phyloP scores from a whole-genome alignment of 2,113 vertebrate species.

The Cavia porcellus region DNA sequence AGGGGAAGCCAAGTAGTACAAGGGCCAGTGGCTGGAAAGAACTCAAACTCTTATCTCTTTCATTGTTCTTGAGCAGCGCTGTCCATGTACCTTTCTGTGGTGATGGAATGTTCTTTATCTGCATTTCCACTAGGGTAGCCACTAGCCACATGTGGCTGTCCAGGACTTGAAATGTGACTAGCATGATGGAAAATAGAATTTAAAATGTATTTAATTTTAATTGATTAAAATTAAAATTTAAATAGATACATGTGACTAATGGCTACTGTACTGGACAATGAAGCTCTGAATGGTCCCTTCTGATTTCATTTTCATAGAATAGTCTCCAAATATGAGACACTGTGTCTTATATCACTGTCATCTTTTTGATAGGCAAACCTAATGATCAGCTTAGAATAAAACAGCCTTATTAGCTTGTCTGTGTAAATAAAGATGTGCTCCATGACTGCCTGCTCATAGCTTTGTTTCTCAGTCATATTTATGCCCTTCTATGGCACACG shows the following conservation, averaged over 20 bases:
- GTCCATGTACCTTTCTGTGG: neutral
- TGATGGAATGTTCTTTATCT: neutral
- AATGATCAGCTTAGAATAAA: slow-evolving; percentile 70
- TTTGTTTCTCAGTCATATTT: slow-evolving; percentile 37
- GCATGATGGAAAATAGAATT: neutral
- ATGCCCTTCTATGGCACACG: neutral
- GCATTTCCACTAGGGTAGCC: neutral
- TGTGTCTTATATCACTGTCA: slow-evolving; percentile 68
- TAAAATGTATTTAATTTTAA: slow-evolving; percentile 52
- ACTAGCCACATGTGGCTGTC: neutral
- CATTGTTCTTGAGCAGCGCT: neutral
- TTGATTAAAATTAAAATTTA: slow-evolving; percentile 53
- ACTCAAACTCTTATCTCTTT: neutral
- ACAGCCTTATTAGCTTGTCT: slow-evolving; percentile 75
- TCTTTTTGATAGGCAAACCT: slow-evolving; percentile 72
- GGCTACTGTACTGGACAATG: neutral
- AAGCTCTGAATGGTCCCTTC: neutral
- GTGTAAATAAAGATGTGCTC: slow-evolving; percentile 76
- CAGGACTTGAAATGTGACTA: neutral
- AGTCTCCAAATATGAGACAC: slow-evolving; percentile 3
- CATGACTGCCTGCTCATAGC: slow-evolving; percentile 10
- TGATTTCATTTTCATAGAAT: slow-evolving; percentile 43
- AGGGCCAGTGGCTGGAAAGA: neutral
- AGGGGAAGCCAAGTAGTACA: neutral
- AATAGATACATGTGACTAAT: neutral